Conservation (phyloP, 1,140 invertebrate genomes). For the Hylaeus anthracinus region DNA sequence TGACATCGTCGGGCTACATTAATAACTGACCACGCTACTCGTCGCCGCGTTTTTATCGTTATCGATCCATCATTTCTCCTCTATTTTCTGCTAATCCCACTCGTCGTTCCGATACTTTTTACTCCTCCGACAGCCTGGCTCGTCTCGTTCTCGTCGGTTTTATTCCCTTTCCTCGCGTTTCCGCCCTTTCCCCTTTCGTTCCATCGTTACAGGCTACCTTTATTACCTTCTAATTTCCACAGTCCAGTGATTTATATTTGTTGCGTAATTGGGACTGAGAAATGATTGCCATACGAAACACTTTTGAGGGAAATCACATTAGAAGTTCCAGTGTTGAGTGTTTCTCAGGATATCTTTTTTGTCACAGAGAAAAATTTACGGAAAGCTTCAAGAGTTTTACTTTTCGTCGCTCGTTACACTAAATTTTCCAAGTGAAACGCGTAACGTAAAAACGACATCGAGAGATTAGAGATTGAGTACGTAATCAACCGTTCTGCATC, state of each 20-base stretch:
- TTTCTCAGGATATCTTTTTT: too few species aligned
- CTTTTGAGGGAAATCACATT: too few species aligned
- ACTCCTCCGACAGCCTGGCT: not conserved
- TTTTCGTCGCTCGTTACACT: too few species aligned
- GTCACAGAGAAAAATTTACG: too few species aligned
- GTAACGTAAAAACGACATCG: too few species aligned
- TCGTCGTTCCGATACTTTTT: constrained; percentile 36
- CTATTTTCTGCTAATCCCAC: constrained; percentile 43
- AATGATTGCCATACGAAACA: too few species aligned
- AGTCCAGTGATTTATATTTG: not conserved
- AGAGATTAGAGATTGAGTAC: too few species aligned
- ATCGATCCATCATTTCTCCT: constrained; percentile 47
- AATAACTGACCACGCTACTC: constrained; percentile 50
- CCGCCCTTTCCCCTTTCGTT: constrained; percentile 9
- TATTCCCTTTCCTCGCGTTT: not conserved
- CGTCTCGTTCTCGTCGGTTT: constrained; percentile 1
- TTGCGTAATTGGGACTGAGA: too few species aligned
- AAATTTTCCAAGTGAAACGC: too few species aligned
- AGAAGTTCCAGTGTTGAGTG: too few species aligned
- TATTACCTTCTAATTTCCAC: constrained; percentile 15
- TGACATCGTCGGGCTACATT: constrained; percentile 46
- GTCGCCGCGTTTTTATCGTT: constrained; percentile 44
- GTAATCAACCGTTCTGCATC: too few species aligned
- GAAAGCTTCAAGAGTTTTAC: too few species aligned
- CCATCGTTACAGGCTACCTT: constrained; percentile 9